Conservation (phyloP, 2,888 invertebrate genomes). For the Tenthredo distinguenda region DNA sequence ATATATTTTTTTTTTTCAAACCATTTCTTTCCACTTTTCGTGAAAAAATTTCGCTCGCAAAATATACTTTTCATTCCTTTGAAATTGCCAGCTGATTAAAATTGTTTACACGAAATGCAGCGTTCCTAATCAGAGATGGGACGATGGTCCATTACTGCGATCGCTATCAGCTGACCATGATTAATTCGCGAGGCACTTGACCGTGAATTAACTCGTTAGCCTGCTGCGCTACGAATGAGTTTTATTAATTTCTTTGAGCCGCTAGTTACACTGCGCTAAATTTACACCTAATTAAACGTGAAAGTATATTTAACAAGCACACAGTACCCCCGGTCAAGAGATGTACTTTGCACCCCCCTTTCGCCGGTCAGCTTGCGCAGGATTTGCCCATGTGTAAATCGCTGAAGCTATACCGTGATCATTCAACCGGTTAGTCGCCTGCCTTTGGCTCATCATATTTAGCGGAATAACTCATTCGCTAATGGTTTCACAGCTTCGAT, state of each 20-base stretch:
- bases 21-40: neutral
- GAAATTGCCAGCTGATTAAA: neutral
- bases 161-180: slow-evolving; percentile 13
- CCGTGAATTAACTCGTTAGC: neutral
- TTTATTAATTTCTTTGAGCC: neutral
- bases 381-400: neutral
- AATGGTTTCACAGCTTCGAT: neutral
- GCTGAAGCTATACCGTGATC: neutral
- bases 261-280: slow-evolving; percentile 16
- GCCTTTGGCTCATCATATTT: neutral
- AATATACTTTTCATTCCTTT: too few species aligned
- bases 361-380: neutral
- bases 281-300: slow-evolving; percentile 45
- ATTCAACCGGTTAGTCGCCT: neutral
- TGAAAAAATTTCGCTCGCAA: too few species aligned
- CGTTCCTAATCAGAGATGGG: neutral
- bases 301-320: slow-evolving; percentile 15
- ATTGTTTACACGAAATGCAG: too few species aligned
- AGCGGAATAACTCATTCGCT: neutral
- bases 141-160: slow-evolving; percentile 12
- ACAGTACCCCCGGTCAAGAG: neutral
- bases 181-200: slow-evolving; percentile 8
- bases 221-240: neutral
- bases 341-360: slow-evolving; percentile 3
- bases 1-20: neutral